Base-by-base conservation (phyloP, 2,888 invertebrate genomes). In the Mallateleia sp. region DNA sequence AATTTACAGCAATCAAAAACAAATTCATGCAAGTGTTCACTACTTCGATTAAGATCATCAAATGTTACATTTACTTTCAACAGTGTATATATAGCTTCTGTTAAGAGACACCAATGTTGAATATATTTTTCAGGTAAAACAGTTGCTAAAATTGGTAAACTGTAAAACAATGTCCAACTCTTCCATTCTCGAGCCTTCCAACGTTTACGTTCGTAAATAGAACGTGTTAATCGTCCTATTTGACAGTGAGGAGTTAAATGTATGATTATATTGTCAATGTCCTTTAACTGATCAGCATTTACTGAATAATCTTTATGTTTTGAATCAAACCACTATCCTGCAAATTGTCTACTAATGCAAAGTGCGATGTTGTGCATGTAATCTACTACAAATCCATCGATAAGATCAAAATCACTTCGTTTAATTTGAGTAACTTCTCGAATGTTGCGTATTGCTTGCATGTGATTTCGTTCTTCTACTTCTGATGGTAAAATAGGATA, bases 401-500 rank as follows among this genome's bases (percentile, higher is more conserved):
- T 47, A 47, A 47, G 3, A 9, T 47, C 47, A 47, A 47, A 47
- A n/a, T 45, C 4, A n/a, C n/a, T n/a, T n/a, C n/a, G n/a, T 45
- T 45, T 14, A 45, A 45, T 45, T 45, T 45, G n/a, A n/a, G n/a
- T n/a, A n/a, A 47, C 18, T 47, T 5, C 9, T 47, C 11, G 47
- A n/a, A 74, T 56, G 15, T 74, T 15, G 18, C 28, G 32, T 62
- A 58, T 28, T 3, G 80, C 38, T 32, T 71, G 47, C 8, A 50
- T 38, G 22, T 80, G 32, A 32, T 80, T 80, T 56, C 69, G 47
- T 50, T 28, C 15, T 24, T 50, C 38, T 18, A 69, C 56, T 5
- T 62, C 45, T 50, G 32, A 52, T 8, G 38, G 15, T 69, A 71
- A 54, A 67, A 87, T 9, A 71, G 22, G 22, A 82, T 72, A 47